Percentiles rank a stretch among this genome's conserved stretches.
These are phyloP conservation scores for Heliconius erato DNA, from an alignment of 2,888 invertebrate species.

Conservation along the genomic window DNA sequence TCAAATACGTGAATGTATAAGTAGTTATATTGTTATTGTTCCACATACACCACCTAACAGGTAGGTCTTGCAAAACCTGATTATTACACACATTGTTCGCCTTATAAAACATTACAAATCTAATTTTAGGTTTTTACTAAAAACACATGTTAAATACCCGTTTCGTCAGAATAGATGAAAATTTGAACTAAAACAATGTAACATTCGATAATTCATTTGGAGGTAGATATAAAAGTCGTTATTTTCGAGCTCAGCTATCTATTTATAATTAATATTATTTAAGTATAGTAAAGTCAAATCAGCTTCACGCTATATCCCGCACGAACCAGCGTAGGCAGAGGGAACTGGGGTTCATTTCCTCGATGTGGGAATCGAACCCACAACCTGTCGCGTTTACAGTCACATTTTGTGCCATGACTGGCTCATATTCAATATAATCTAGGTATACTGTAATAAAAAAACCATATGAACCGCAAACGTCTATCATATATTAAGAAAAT, in stretches of 20 bases:
- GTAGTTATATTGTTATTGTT: not conserved
- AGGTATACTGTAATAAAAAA: too few relatives aligned
- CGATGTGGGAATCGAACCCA: too few relatives aligned
- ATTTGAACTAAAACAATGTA: not conserved
- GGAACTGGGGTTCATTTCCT: too few relatives aligned
- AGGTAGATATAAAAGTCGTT: not conserved
- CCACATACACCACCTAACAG: not conserved
- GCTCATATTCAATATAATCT: too few relatives aligned
- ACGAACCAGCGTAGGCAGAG: too few relatives aligned
- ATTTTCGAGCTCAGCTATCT: not conserved
- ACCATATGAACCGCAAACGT: too few relatives aligned
- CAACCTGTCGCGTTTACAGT: too few relatives aligned
- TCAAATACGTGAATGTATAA: not conserved
- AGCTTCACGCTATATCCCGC: too few relatives aligned
- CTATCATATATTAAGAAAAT: too few relatives aligned
- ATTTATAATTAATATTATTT: not conserved
- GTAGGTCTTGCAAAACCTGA: conserved; percentile 26
- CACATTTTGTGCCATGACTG: too few relatives aligned
- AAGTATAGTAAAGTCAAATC: not conserved
- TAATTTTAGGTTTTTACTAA: not conserved
- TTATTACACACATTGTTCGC: conserved; percentile 15
- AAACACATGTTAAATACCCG: not conserved
- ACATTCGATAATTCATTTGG: not conserved
- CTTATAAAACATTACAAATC: conserved; percentile 1
- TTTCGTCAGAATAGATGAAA: not conserved